A percentile compares a stretch with the other conserved stretches of the same genome.
phyloP scores from a whole-genome alignment of 2,797 vertebrate genomes.

The Thalassophryne amazonica region DNA sequence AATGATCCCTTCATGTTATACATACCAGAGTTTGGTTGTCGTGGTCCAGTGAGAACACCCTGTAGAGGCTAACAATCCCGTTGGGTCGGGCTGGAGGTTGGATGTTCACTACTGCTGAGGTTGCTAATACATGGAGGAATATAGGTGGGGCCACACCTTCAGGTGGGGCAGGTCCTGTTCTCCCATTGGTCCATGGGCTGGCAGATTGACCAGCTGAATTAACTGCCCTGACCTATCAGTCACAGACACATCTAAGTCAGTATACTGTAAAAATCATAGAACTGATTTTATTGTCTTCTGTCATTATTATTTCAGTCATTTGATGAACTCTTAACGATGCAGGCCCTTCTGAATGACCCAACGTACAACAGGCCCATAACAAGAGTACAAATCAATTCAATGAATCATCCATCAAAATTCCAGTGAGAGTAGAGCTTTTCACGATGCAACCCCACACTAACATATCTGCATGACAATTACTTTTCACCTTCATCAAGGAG shows the following conservation, averaged over 20 bases:
- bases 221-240: conserved; percentile 83
- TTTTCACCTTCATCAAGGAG: conserved; percentile 97
- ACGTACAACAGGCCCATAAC: conserved; percentile 67
- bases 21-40: conserved; percentile 81
- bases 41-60: conserved; percentile 78
- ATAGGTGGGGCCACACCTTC: conserved; percentile 80
- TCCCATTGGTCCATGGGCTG: conserved; percentile 83
- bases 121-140: conserved; percentile 79
- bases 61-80: conserved; percentile 86
- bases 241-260: conserved; percentile 2
- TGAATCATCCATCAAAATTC: conserved; percentile 77
- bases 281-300: not conserved
- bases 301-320: conserved; percentile 22
- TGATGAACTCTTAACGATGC: conserved; percentile 42
- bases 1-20: conserved; percentile 10
- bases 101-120: conserved; percentile 85
- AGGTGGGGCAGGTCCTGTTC: conserved; percentile 87
- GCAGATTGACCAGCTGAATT: conserved; percentile 82
- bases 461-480: conserved; percentile 98
- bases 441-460: conserved; percentile 70
- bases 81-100: conserved; percentile 82
- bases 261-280: not conserved
- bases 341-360: conserved; percentile 55
- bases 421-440: conserved; percentile 80
- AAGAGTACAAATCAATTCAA: conserved; percentile 52